Evolutionary conservation across 2,113 vertebrate species (phyloP), one percentile per base, ranked within the genome.

Genomic region (Gadus macrocephalus): DNA sequence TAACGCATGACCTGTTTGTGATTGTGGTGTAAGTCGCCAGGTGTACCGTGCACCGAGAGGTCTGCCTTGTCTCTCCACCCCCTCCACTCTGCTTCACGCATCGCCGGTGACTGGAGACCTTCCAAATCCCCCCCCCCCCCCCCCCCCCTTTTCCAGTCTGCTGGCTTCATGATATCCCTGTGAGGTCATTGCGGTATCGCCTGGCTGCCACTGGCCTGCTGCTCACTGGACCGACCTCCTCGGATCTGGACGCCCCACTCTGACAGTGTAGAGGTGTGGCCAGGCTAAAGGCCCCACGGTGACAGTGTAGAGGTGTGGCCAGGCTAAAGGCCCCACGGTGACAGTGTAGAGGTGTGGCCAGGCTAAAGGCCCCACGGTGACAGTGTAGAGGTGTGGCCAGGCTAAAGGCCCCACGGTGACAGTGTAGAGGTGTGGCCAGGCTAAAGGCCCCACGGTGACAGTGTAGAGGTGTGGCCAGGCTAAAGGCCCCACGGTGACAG

Each of bases 1-100:
- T 67, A 67, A 69, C 89, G 87, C 87, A 89, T 88, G 89, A 89
- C 16, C 77, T 89, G 83, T 77, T 89, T 19, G 87, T 89, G 81
- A 80, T 88, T 87, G 71, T 83, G 75, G 83, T 88, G 85, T 78
- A 85, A 78, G 77, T 66, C 86, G 42, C 42, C 42, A 49, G 42
- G 12, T 2, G 42, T 49, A 49, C 42, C 42, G 42, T 49, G 42
- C 42, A 49, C 9, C 42, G 9, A 49, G 42, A 14, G 79, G 81
- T 89, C 87, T 84, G 84, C 85, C 79, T 72, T 81, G 74, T 80
- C 80, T 85, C 84, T 73, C 83, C 82, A 75, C 81, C 22, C 22
- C 61, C 22, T 11, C 61, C 69, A 17, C 74, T 17, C 19, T 17
- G 77, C 55, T 58, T 9, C 8, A 49, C 11, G 42, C 42, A 35